Conservation (phyloP, 2,888 invertebrate species). For the Theristus sp. region DNA sequence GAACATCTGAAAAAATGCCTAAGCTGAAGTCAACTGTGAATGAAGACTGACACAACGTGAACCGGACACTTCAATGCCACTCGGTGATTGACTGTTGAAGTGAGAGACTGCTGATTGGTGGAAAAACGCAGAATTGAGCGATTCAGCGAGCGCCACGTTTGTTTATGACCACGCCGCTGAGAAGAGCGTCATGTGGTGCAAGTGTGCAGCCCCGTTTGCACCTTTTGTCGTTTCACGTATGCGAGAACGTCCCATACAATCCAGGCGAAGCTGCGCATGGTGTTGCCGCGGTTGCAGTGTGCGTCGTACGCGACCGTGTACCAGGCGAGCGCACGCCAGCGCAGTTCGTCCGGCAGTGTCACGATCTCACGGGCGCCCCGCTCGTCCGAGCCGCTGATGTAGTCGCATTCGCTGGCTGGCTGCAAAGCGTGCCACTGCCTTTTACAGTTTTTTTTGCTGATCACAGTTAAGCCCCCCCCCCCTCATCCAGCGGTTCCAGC, state of each 20-base stretch:
- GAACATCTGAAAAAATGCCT: no score
- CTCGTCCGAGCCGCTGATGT: neutral
- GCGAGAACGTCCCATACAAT: constrained; percentile 8
- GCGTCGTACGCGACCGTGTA: constrained; percentile 5
- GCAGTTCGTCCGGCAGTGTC: neutral
- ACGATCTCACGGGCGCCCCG: neutral
- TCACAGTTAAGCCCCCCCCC: no score
- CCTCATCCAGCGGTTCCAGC: no score
- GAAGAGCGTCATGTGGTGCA: neutral
- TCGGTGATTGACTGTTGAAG: no score
- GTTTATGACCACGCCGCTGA: no score
- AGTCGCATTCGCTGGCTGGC: neutral
- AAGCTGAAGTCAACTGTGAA: no score
- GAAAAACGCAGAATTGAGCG: no score
- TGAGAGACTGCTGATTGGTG: no score
- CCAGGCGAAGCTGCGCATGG: constrained; percentile 8
- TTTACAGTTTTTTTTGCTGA: neutral
- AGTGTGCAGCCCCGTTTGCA: neutral
- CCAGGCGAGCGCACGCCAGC: neutral
- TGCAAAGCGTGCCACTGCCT: neutral
- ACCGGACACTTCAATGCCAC: no score
- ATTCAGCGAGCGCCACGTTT: no score
- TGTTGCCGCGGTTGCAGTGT: neutral
- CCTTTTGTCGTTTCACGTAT: constrained; percentile 1
- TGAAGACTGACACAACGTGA: no score